Evolutionary conservation across 2,113 vertebrate species (phyloP), one percentile per base, ranked within the genome.

Genomic region (Clarias macrocephalus): DNA sequence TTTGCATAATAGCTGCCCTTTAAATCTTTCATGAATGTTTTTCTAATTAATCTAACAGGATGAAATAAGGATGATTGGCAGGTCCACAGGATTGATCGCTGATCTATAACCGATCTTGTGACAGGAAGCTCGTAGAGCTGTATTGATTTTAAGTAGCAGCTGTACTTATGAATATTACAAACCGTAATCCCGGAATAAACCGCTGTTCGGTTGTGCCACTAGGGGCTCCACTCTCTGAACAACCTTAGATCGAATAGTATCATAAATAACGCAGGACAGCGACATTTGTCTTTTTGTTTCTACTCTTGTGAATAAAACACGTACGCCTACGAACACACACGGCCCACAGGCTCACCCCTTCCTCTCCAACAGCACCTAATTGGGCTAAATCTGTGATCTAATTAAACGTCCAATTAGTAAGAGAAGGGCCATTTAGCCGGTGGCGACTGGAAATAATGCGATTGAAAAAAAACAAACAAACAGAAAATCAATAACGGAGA

Each of bases 351-450:
- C 88, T 90, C 88, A 89, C 86, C 88, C 91, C 90, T 89, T 87
- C 87, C 90, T 88, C 89, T 91, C 93, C 92, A 92, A 93, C 92
- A 88, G 89, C 92, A 93, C 93, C 93, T 95, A 95, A 95, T 95
- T 95, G 95, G 94, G 94, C 94, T 93, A 95, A 95, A 96, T 95
- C 92, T 94, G 95, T 95, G 95, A 96, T 96, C 94, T 95, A 96
- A 96, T 96, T 95, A 96, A 95, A 95, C 94, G 93, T 95, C 95
- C 95, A 96, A 96, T 96, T 96, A 95, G 94, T 93, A 94, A 91
- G 93, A 93, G 94, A 94, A 92, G 92, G 94, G 94, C 94, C 93
- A 93, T 93, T 93, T 95, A 94, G 93, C 95, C 93, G 92, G 88
- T 85, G 93, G 94, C 94, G 89, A 92, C 77, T 92, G 94, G 94